Evolutionary conservation across 2,797 vertebrate species (phyloP), one percentile per base, ranked within the genome.

Genomic region (Alectoris magna): DNA sequence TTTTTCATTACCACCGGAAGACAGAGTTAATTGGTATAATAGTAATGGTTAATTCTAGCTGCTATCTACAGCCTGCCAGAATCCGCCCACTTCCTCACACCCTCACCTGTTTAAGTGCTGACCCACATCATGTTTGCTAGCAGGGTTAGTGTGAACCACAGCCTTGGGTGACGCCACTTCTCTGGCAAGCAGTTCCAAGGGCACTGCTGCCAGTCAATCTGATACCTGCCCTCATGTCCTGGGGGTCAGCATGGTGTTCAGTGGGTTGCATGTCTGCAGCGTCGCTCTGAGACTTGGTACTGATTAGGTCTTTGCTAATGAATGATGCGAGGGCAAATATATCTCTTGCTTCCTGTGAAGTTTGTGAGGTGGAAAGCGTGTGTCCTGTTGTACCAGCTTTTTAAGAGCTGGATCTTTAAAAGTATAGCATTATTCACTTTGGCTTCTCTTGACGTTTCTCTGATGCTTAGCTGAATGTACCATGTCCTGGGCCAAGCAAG

Each of bases 151-250:
- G 55, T 49, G 76, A 68, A 53, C 78, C 68, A 67, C 80, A 84
- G 67, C 44, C 44, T 70, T 36, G 31, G 14, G 38, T 43, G 38
- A 5, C 10, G 10, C 46, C 62, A 44, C 38, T 87, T 69, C 91
- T 38, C 69, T 70, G 55, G 11, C 24, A 67, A 41, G 43, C 55
- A 68, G 60, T 55, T 84, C 64, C 48, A 41, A 48, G 74, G 68
- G 53, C 63, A 39, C 63, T 84, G 67, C 48, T 63, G 63, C 27
- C 34, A 6, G 27, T 80, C 51, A n/a, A 2, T 48, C 39, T 19
- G 0, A 0, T n/a, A 48, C 46, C 43, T 67, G 26, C 53, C 24
- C 21, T 62, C 0, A 0, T 10, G 18, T 34, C 13, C 24, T 29
- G 6, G 15, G 44, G 69, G 44, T 24, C 56, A 66, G 49, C 29